Evolutionary conservation across 2,888 invertebrate genomes (phyloP), one percentile per base, ranked within the genome.

Genomic region (Zeuzera pyrina): DNA sequence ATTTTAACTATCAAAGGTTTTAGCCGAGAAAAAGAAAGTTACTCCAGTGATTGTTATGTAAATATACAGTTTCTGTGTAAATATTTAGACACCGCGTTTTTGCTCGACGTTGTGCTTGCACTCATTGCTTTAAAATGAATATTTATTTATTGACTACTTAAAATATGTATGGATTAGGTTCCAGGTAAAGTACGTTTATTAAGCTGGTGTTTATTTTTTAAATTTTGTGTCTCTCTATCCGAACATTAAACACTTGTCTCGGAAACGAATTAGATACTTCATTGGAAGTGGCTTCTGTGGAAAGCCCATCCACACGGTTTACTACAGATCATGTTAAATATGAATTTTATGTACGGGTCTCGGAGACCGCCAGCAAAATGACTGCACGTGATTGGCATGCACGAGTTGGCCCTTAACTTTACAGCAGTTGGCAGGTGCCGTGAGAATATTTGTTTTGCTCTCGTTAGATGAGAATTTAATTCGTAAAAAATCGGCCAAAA

Each of bases 1-100:
- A n/a, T n/a, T n/a, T n/a, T n/a, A n/a, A n/a, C n/a, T n/a, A n/a
- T n/a, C n/a, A n/a, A n/a, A n/a, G n/a, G n/a, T n/a, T n/a, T n/a
- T n/a, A n/a, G n/a, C n/a, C n/a, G n/a, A n/a, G n/a, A n/a, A n/a
- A n/a, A n/a, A n/a, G n/a, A n/a, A n/a, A n/a, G n/a, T n/a, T n/a
- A n/a, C n/a, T n/a, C n/a, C n/a, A n/a, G n/a, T 8, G 64, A 64
- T 65, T 61, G 58, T 60, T 61, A 49, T 57, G 67, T 74, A 72
- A 73, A 73, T 68, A 68, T 56, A 43, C 51, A 57, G 52, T 55
- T 49, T 47, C 36, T 39, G 43, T 43, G 55, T 69, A 70, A 73
- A 74, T 63, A 69, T 73, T 71, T 66, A 53, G 51, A 47, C 45
- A 49, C 34, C 37, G 46, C 56, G 48, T 56, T 52, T 63, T 53